A percentile compares a stretch with the other conserved stretches of the same genome.
phyloP scores from a whole-genome alignment of 2,113 vertebrate genomes.

The Indicator indicator region DNA sequence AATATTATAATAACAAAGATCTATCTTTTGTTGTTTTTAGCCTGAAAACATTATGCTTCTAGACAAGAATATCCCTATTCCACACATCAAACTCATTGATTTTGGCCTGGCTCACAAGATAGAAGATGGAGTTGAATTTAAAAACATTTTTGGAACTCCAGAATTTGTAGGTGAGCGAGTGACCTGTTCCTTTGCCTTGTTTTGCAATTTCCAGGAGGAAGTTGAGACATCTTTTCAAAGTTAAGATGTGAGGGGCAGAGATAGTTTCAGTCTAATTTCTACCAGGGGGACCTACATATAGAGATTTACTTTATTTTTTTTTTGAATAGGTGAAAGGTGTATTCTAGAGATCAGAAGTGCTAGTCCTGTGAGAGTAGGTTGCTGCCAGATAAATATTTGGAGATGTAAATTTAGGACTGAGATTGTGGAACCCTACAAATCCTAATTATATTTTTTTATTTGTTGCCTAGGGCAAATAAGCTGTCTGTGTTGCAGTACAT shows the following conservation, averaged over 20 bases:
- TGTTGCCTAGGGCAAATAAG: not conserved
- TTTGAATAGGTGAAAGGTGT: not conserved
- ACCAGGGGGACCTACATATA: not conserved
- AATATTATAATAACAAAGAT: not conserved
- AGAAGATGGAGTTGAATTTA: constrained; percentile 93
- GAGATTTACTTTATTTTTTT: not conserved
- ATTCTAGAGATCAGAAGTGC: not conserved
- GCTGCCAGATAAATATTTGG: not conserved
- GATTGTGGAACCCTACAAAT: not conserved
- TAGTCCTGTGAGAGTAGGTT: not conserved
- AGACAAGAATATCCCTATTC: constrained; percentile 86
- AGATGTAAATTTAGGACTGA: not conserved
- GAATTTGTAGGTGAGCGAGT: constrained; percentile 92
- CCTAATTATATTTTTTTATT: not conserved
- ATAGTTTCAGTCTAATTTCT: not conserved
- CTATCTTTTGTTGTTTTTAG: constrained; percentile 72
- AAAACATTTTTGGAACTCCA: constrained; percentile 97
- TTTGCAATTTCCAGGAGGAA: not conserved
- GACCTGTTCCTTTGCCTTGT: not conserved
- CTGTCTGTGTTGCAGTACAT: fast-evolving
- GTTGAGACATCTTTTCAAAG: not conserved
- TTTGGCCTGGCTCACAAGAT: constrained; percentile 96
- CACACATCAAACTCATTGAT: constrained; percentile 96
- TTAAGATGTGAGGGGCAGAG: not conserved
- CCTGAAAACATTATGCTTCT: constrained; percentile 99